A percentile compares a stretch with the other conserved stretches of the same genome.
phyloP scores from a whole-genome alignment of 2,888 invertebrate genomes.

The Iselma pallidipennis region DNA sequence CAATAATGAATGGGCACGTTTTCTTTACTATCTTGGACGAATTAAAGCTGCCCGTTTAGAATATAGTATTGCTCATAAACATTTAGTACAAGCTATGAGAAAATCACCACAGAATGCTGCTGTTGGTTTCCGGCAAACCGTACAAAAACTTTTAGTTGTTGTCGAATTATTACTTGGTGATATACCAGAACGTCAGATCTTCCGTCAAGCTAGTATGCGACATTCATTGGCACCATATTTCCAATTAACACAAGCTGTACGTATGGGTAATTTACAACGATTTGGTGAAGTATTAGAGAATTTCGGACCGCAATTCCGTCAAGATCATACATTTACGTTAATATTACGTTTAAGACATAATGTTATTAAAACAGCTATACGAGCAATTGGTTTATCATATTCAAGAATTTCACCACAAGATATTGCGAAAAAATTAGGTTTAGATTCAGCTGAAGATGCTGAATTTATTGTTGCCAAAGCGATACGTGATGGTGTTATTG shows the following conservation, averaged over 20 bases:
- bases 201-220: conserved; percentile 87
- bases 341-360: conserved; percentile 96
- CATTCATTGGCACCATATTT: conserved; percentile 94
- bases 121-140: conserved; percentile 98
- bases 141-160: conserved; percentile 92
- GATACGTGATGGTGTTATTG: conserved; percentile 97
- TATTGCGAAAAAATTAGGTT: conserved; percentile 89
- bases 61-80: conserved; percentile 96
- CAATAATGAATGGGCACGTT: conserved; percentile 99
- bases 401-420: conserved; percentile 94
- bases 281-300: conserved; percentile 93
- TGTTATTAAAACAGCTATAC: conserved; percentile 97
- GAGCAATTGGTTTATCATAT: conserved; percentile 95
- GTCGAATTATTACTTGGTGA: conserved; percentile 95
- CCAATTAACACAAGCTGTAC: conserved; percentile 95
- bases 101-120: conserved; percentile 98
- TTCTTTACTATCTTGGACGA: conserved; percentile 93
- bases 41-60: conserved; percentile 98
- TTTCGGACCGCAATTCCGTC: conserved; percentile 88
- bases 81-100: conserved; percentile 90
- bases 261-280: conserved; percentile 90
- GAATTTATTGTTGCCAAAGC: conserved; percentile 99
- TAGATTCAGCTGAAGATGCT: conserved; percentile 96
- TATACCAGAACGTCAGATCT: conserved; percentile 95
- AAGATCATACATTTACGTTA: conserved; percentile 93